A percentile compares a stretch with the other conserved stretches of the same genome.
These are phyloP conservation scores for Drosophila prolongata DNA, from an alignment of 2,888 invertebrate genomes.

Conservation along the genomic window DNA sequence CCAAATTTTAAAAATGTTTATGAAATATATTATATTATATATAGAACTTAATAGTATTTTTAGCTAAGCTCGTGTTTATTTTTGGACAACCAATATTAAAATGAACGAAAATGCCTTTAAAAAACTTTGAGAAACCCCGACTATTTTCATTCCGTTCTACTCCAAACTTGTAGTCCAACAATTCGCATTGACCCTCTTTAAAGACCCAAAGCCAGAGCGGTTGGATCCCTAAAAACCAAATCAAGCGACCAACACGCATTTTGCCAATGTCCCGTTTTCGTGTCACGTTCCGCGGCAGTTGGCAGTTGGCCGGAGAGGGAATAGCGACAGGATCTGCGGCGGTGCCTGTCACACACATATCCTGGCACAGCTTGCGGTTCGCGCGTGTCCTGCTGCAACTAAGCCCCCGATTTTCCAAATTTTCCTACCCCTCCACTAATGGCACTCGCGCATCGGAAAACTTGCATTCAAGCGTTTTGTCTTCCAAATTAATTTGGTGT, in stretches of 20 bases:
- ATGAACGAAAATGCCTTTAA: too few relatives aligned
- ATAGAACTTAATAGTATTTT: too few relatives aligned
- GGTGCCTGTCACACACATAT: slow-evolving; percentile 58
- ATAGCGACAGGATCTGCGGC: slow-evolving; percentile 21
- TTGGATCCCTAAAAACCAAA: slow-evolving; percentile 34
- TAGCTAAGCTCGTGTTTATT: too few relatives aligned
- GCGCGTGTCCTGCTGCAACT: slow-evolving; percentile 64
- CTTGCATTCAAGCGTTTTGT: slow-evolving; percentile 75
- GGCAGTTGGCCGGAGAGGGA: slow-evolving; percentile 28
- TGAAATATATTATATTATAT: too few relatives aligned
- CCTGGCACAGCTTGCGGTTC: slow-evolving; percentile 72
- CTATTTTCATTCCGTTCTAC: too few relatives aligned
- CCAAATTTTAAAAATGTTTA: too few relatives aligned
- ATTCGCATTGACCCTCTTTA: background rate
- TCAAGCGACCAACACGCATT: slow-evolving; percentile 41
- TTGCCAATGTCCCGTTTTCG: slow-evolving; percentile 52
- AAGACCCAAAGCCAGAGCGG: background rate
- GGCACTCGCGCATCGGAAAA: slow-evolving; percentile 62
- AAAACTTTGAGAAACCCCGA: too few relatives aligned
- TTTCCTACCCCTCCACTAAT: slow-evolving; percentile 52
- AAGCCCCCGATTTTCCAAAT: slow-evolving; percentile 4
- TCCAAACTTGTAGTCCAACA: background rate
- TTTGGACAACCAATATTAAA: too few relatives aligned
- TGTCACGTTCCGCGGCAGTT: slow-evolving; percentile 50
- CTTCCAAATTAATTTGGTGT: slow-evolving; percentile 77